Evolutionary conservation across 2,888 invertebrate genomes (phyloP).

Genomic region (Hirtodrosophila histrioides): DNA sequence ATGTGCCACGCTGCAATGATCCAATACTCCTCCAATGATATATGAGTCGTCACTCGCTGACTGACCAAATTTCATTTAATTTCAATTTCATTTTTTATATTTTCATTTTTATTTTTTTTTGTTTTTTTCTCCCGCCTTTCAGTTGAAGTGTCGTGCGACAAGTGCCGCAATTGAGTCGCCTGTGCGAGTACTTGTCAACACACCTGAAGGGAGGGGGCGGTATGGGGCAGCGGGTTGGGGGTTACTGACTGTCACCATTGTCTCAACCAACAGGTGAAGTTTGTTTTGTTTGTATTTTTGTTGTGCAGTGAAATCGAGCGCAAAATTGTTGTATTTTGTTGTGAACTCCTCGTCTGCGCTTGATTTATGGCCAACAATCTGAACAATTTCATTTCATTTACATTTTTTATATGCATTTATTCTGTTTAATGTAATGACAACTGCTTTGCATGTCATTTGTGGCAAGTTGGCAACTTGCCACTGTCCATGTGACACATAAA

Average conservation of each 20-base stretch:
- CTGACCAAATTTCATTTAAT: conserved; percentile 49
- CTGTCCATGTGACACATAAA: conserved; percentile 51
- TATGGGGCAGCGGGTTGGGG: not conserved
- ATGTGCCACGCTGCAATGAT: conserved; percentile 51
- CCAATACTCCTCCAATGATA: conserved; percentile 52
- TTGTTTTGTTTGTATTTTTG: conserved; percentile 23
- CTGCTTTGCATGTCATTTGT: conserved; percentile 74
- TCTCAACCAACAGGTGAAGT: conserved; percentile 74
- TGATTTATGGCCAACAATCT: conserved; percentile 70
- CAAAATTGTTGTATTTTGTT: conserved; percentile 52
- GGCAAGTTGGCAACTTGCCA: conserved; percentile 51
- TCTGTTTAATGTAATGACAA: conserved; percentile 64
- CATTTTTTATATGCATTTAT: conserved; percentile 41
- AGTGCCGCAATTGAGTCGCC: conserved; percentile 77
- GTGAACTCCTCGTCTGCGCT: conserved; percentile 28
- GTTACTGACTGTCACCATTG: conserved; percentile 68
- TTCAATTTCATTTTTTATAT: conserved; percentile 23
- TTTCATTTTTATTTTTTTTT: conserved; percentile 17
- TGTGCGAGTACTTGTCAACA: conserved; percentile 57
- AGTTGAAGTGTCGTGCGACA: conserved; percentile 72
- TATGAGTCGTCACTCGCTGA: conserved; percentile 46
- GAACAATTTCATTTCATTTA: conserved; percentile 59
- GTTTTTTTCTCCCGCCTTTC: conserved; percentile 28
- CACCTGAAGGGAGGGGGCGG: conserved; percentile 3
- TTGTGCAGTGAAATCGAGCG: conserved; percentile 74